These are phyloP conservation scores for Poeciliopsis occidentalis DNA, from an alignment of 2,113 vertebrate species.

Conservation along the genomic window DNA sequence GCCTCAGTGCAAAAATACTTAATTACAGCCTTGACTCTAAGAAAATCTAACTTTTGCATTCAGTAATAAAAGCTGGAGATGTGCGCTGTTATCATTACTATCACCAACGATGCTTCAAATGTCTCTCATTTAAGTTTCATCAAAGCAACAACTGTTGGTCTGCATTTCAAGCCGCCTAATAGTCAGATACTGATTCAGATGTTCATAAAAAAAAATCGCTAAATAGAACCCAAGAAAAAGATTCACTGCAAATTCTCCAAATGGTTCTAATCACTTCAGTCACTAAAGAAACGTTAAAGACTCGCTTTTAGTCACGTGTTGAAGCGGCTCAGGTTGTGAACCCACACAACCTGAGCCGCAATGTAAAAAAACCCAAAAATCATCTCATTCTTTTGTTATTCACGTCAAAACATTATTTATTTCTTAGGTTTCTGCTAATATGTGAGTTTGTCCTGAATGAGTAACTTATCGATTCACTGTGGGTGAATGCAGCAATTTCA, in stretches of 20 bases:
- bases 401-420: no score
- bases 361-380: no score
- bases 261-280: not conserved
- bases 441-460: no score
- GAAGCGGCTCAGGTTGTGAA: no score
- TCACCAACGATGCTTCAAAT: not conserved
- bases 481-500: no score
- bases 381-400: no score
- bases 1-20: not conserved
- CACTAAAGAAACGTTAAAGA: not conserved
- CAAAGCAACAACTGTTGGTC: no score
- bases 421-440: no score
- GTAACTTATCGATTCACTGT: no score
- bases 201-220: not conserved
- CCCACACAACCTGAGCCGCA: no score
- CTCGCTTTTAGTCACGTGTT: not conserved
- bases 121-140: not conserved
- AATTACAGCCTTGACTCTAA: not conserved
- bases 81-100: not conserved
- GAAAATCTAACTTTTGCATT: not conserved
- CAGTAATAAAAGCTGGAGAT: not conserved
- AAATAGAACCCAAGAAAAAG: not conserved
- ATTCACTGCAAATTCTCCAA: not conserved
- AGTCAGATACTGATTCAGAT: not conserved
- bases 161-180: no score